Percentiles rank a stretch among this genome's conserved stretches.
phyloP scores from a whole-genome alignment of 2,888 invertebrate genomes.

The Sesia apiformis region DNA sequence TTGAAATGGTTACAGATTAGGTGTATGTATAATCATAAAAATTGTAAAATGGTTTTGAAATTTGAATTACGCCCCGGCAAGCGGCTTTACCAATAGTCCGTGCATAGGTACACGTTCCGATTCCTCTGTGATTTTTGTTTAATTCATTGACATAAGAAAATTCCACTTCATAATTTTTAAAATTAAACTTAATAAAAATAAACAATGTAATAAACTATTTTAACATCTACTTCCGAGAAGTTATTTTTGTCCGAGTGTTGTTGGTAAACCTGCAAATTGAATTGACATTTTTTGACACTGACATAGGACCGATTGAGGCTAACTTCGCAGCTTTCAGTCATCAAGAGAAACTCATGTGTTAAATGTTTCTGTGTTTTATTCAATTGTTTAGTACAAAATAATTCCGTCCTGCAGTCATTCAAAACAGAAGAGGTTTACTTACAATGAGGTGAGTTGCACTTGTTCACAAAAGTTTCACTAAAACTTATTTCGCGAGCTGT shows the following conservation, averaged over 20 bases:
- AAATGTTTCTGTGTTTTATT: not conserved
- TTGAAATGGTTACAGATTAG: too few species aligned
- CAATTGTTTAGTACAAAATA: not conserved
- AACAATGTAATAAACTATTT: too few species aligned
- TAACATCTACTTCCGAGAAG: not conserved
- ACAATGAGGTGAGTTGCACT: constrained; percentile 31
- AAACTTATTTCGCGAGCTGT: not conserved
- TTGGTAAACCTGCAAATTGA: not conserved
- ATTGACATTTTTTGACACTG: not conserved
- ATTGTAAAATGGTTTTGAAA: too few species aligned
- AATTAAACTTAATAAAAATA: too few species aligned
- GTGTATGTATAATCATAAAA: too few species aligned
- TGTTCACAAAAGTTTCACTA: not conserved
- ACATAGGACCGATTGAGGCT: constrained; percentile 1
- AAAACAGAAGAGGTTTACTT: constrained; percentile 10
- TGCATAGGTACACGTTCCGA: too few species aligned
- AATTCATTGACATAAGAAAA: too few species aligned
- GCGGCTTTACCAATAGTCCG: too few species aligned
- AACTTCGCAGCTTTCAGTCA: too few species aligned
- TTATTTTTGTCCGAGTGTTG: not conserved
- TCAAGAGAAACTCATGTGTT: not conserved
- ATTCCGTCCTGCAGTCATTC: constrained; percentile 15
- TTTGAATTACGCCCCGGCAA: too few species aligned
- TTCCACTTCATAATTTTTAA: too few species aligned
- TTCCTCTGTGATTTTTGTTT: too few species aligned